These are phyloP conservation scores for Yponomeuta cagnagella DNA, from an alignment of 2,888 invertebrate genomes.

Conservation along the genomic window DNA sequence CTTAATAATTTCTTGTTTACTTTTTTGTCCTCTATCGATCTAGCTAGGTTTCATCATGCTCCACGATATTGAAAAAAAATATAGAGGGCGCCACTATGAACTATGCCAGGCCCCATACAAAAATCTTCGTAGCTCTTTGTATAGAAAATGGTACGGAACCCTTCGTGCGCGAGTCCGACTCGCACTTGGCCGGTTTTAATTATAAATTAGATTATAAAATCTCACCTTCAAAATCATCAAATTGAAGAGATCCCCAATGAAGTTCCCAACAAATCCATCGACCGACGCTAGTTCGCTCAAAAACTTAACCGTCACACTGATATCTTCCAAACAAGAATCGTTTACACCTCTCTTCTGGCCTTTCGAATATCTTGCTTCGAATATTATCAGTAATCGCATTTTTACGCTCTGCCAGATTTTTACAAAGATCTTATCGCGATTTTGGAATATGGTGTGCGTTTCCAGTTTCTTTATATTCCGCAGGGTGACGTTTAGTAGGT, in stretches of 20 bases:
- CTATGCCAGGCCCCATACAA: no score
- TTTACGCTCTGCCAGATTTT: constrained; percentile 53
- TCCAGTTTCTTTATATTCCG: constrained; percentile 59
- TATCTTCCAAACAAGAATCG: constrained; percentile 39
- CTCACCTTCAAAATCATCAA: constrained; percentile 51
- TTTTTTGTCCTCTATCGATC: no score
- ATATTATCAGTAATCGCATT: constrained; percentile 24
- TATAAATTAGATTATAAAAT: neutral
- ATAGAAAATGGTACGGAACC: no score
- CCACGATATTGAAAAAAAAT: no score
- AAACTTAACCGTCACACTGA: constrained; percentile 46
- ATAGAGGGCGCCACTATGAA: no score
- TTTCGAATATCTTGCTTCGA: constrained; percentile 20
- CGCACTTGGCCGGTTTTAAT: no score
- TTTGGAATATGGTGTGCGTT: constrained; percentile 44
- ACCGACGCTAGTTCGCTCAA: constrained; percentile 51
- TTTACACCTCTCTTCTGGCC: constrained; percentile 26
- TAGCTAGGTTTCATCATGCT: no score
- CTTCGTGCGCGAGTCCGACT: no score
- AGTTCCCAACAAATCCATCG: constrained; percentile 43
- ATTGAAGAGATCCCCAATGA: constrained; percentile 43
- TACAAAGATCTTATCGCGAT: constrained; percentile 47
- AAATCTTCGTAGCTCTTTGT: no score
- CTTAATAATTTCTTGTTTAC: no score
- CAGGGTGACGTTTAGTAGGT: constrained; percentile 47